Evolutionary conservation across 2,888 invertebrate species (phyloP), one percentile per base, ranked within the genome.

Genomic region (Phortica okadai): DNA sequence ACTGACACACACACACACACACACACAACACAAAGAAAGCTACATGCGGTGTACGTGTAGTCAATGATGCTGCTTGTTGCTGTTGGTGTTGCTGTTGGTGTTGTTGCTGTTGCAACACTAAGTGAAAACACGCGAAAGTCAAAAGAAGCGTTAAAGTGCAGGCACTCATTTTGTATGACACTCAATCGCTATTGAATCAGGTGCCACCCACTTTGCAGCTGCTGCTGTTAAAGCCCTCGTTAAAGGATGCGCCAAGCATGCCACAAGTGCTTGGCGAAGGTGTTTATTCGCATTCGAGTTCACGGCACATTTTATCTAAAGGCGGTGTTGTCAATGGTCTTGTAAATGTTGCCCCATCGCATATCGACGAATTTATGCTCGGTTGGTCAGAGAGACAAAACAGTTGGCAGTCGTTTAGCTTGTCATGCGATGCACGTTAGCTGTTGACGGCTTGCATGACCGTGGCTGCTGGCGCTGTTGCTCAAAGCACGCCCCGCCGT

Each of bases 221-320:
- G 8, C 62, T 33, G 33, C 7, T 64, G 62, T 25, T 62, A 6
- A 16, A 5, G 11, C 21, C 41, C 14, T 21, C 8, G 41, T 41
- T 64, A 44, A 67, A 67, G 67, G 44, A 67, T 16, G 44, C 44
- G 44, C 44, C 67, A 67, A 67, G 67, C 44, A 74, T 56, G 74
- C 74, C 67, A 66, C 74, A 75, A 75, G 69, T 69, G 69, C 58
- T 58, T 69, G 67, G 16, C 25, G 16, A 16, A 58, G 50, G 7
- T 75, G 74, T 75, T 75, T 67, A 66, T 69, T 8, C 64, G 33
- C 33, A 0, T 33, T 33, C 33, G 33, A 33, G 33, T 33, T 33
- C 2, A 33, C 33, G 33, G 33, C 33, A 33, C 33, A 33, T 33
- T 33, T 33, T 33, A 33, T 33, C 33, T 33, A 33, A 33, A 5